Evolutionary conservation across 1,140 invertebrate species (phyloP), one percentile per base, ranked within the genome.

Genomic region (Dendrolimus punctatus): DNA sequence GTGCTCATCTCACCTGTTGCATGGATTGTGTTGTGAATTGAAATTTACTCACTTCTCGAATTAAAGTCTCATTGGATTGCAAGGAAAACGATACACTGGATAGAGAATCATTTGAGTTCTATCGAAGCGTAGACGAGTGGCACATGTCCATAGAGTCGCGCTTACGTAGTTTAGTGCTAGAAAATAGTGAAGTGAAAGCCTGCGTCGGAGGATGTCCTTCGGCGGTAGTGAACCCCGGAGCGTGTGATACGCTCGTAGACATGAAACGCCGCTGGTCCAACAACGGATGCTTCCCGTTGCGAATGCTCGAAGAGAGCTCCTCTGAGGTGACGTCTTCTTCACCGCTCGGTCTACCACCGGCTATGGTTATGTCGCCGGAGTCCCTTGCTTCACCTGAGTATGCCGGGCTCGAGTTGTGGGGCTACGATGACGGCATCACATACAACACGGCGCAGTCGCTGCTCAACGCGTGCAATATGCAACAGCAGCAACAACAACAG

Each of bases 361-460:
- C 88, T 80, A 91, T 88, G 87, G 90, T 89, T 58, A 91, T 91
- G 90, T 92, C 92, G 43, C 90, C 91, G 9, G 91, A 92, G 50
- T 92, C 91, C 39, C 79, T 93, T 65, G 82, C 87, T 62, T 91
- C 92, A 55, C 90, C 74, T 82, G 93, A 73, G 87, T 90, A 93
- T 70, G 91, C 93, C 50, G 94, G 95, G 60, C 88, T 95, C 46
- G 94, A 96, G 63, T 89, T 96, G 54, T 96, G 94, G 94, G 92
- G 95, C 57, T 90, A 89, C 66, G 88, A 89, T 56, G 89, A 90
- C 70, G 78, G 79, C 42, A 77, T 81, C 39, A 65, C 73, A 39
- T 79, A 80, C 53, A 77, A 73, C 55, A 59, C 78, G 46, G 72
- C 75, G 10, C 75, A 76, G 49, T 75, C 77, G 44, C 57, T 84